These are phyloP conservation scores for Cerastis leucographa DNA, from an alignment of 2,888 invertebrate species.

Conservation along the genomic window DNA sequence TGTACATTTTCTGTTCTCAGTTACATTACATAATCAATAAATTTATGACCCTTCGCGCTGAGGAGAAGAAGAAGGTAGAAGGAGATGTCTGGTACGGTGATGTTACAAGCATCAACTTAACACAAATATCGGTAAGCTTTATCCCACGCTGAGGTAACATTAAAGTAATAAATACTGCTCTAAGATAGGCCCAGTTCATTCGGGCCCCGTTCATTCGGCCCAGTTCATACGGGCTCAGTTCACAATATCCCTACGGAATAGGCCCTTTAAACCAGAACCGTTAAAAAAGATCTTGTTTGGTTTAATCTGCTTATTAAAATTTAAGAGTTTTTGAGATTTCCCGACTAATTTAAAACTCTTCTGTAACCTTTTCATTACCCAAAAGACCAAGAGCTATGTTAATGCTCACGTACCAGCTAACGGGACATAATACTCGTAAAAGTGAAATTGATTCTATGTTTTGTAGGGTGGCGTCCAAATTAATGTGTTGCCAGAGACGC, in stretches of 20 bases:
- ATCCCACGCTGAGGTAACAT: too few species aligned
- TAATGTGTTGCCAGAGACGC: constrained; percentile 94
- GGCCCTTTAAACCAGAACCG: too few species aligned
- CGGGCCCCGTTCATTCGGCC: too few species aligned
- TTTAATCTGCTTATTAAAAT: background rate
- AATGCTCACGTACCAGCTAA: background rate
- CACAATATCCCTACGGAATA: too few species aligned
- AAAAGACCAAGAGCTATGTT: background rate
- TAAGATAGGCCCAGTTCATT: too few species aligned
- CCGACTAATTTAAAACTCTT: background rate
- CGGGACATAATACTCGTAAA: background rate
- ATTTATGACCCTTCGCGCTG: constrained; percentile 92
- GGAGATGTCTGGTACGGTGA: constrained; percentile 91
- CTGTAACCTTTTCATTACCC: too few species aligned
- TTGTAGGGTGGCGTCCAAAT: constrained; percentile 94
- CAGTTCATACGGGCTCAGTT: too few species aligned
- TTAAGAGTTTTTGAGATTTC: too few species aligned
- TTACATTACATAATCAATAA: constrained; percentile 91
- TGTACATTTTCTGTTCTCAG: constrained; percentile 66
- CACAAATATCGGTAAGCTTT: constrained; percentile 81
- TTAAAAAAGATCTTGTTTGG: background rate
- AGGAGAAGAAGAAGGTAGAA: constrained; percentile 90
- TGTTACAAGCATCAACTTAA: constrained; percentile 94
- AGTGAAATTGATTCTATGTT: background rate
- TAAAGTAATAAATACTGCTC: too few species aligned